phyloP scores from a whole-genome alignment of 1,140 invertebrate species.

The Nylanderia fulva region DNA sequence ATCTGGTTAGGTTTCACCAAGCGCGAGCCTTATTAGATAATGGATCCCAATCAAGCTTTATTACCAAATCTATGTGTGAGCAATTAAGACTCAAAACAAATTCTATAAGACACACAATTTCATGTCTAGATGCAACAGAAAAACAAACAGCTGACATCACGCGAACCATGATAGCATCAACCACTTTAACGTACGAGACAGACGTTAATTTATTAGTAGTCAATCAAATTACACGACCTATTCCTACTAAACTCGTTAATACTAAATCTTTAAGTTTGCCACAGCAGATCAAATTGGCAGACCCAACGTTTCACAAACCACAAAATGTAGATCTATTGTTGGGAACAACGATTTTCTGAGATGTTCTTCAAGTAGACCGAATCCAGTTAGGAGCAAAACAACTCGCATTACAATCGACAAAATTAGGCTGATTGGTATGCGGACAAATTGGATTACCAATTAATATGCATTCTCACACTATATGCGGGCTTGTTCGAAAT shows the following conservation, averaged over 20 bases:
- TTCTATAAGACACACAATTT: not conserved
- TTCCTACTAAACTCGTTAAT: not conserved
- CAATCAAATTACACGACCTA: not conserved
- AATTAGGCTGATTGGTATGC: not conserved
- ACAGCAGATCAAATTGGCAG: not conserved
- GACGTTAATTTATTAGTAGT: not conserved
- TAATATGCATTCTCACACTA: not conserved
- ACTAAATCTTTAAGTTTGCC: not conserved
- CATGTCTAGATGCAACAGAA: not conserved
- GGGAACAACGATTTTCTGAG: not conserved
- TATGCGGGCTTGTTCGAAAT: not conserved
- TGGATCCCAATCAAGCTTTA: not conserved
- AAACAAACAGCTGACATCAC: not conserved
- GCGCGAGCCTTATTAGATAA: not conserved
- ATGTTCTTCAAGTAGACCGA: not conserved
- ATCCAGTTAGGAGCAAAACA: not conserved
- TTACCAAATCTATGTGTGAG: not conserved
- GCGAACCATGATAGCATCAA: not conserved
- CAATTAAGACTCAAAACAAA: not conserved
- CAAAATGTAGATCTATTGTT: not conserved
- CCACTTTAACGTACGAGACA: not conserved
- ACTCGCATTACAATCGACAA: not conserved
- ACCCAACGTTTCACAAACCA: not conserved
- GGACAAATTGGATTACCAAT: not conserved
- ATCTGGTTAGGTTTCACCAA: not conserved